phyloP scores from a whole-genome alignment of 2,888 invertebrate species.

The Caenorhabditis drosophilae region DNA sequence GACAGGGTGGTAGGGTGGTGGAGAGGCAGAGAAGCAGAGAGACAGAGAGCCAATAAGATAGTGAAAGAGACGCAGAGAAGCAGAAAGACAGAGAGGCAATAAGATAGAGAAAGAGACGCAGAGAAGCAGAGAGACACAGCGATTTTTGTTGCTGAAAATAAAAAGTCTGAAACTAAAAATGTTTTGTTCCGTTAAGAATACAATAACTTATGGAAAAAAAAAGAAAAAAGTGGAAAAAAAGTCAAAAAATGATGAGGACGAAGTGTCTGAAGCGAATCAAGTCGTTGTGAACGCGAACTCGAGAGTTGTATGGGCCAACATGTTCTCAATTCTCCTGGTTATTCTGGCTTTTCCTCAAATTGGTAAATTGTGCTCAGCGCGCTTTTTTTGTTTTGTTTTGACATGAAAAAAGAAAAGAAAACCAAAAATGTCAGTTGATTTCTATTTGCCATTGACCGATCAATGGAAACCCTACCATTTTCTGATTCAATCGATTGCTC shows the following conservation, averaged over 20 bases:
- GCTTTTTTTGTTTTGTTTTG: too few relatives aligned
- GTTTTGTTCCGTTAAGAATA: neutral
- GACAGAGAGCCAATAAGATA: neutral
- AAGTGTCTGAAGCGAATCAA: conserved; percentile 10
- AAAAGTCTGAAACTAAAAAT: neutral
- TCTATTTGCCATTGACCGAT: conserved; percentile 19
- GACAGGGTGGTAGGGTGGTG: too few relatives aligned
- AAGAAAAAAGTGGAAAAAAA: conserved; percentile 5
- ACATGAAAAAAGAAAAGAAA: too few relatives aligned
- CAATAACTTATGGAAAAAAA: conserved; percentile 14
- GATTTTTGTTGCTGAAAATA: neutral
- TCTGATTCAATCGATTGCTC: conserved; percentile 19
- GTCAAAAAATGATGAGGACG: conserved; percentile 5
- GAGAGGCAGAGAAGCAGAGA: too few relatives aligned
- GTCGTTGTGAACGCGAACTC: conserved; percentile 29
- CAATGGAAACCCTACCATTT: conserved; percentile 27
- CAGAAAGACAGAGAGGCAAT: too few relatives aligned
- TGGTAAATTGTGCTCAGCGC: too few relatives aligned
- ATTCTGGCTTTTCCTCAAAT: conserved; percentile 25
- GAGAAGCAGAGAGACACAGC: too few relatives aligned
- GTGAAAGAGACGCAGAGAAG: neutral
- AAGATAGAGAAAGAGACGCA: too few relatives aligned
- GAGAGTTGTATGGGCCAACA: conserved; percentile 24
- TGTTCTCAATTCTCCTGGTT: conserved; percentile 26
- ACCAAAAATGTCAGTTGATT: conserved; percentile 25